phyloP scores from a whole-genome alignment of 2,888 invertebrate species.

The Agrotis ipsilon region DNA sequence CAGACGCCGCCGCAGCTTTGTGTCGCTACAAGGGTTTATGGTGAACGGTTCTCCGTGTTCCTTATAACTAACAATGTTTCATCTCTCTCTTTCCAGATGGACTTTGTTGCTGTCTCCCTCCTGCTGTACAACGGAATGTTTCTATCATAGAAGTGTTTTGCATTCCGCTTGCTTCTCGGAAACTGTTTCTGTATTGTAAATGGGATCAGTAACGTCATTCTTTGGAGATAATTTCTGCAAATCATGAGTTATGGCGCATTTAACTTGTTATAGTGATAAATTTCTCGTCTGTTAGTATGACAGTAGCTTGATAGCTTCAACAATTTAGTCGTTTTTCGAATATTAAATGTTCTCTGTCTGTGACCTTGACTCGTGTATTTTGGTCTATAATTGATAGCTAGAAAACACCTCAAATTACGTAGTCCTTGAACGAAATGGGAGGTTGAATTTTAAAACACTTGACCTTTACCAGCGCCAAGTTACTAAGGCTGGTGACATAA shows the following conservation, averaged over 20 bases:
- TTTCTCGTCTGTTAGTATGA: slow-evolving; percentile 14
- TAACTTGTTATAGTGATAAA: slow-evolving; percentile 35
- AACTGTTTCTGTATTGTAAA: slow-evolving; percentile 59
- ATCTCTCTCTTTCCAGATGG: slow-evolving; percentile 90
- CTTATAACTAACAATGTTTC: slow-evolving; percentile 82
- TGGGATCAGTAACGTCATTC: slow-evolving; percentile 58
- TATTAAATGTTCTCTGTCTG: slow-evolving; percentile 14
- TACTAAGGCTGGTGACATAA: neutral
- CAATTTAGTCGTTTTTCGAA: slow-evolving; percentile 15
- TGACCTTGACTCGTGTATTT: slow-evolving; percentile 17
- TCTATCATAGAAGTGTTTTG: slow-evolving; percentile 68
- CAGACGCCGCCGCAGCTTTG: slow-evolving; percentile 80
- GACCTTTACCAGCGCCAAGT: neutral
- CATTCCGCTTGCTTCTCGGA: slow-evolving; percentile 59
- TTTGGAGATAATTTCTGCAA: slow-evolving; percentile 55
- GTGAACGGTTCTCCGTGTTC: slow-evolving; percentile 80
- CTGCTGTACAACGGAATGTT: slow-evolving; percentile 65
- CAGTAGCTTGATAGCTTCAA: neutral
- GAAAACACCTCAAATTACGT: neutral
- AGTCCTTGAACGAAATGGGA: slow-evolving; percentile 6
- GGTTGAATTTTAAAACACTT: slow-evolving; percentile 4
- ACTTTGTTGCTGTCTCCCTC: slow-evolving; percentile 74
- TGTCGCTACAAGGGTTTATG: slow-evolving; percentile 78
- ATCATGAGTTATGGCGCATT: slow-evolving; percentile 34
- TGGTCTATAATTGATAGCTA: slow-evolving; percentile 13